Base-by-base conservation (phyloP, 1,140 invertebrate genomes). In the Psilanteris sp. region DNA sequence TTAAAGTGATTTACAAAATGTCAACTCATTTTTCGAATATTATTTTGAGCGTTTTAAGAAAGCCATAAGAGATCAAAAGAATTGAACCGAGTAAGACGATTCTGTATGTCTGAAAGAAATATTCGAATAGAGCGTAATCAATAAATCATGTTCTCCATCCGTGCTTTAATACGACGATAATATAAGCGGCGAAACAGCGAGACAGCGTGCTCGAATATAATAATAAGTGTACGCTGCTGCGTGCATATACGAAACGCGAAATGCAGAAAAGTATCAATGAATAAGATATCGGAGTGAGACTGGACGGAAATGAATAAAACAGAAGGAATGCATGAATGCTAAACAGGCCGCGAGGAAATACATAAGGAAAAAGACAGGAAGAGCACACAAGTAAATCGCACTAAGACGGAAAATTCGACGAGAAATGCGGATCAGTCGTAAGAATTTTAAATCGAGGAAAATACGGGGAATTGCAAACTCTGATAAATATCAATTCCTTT, bases 291-390 rank as follows among this genome's bases (percentile, higher is more conserved):
- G 62, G 18, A 14, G 55, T 31, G 9, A 22, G 13, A 61, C 71
- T 75, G 72, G 72, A 75, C 72, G 64, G 64, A 75, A 68, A 75
- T 75, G 72, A 68, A 75, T 75, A 75, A 75, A 75, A 75, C 72
- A 75, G 62, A 62, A 62, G 62, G 72, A 75, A 75, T 75, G 72
- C 57, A 75, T 75, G 72, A 68, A 75, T 75, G 57, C 37, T 55
- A 68, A 75, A 55, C 57, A 68, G 54, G 44, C 36, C 31, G 34
- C 10, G 37, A 43, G 32, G 31, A 59, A 61, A 36, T 27, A 13
- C 16, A n/a, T 4, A 10, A 16, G 18, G 26, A 5, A 39, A 50
- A 57, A 59, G 14, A 57, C 34, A 73, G 36, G 52, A 59, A 54
- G 50, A 57, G 52, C 6, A 54, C 41, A 43, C 55, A 50, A 75